Evolutionary conservation across 2,113 vertebrate species (phyloP).

Genomic region (Pyxicephalus adspersus): DNA sequence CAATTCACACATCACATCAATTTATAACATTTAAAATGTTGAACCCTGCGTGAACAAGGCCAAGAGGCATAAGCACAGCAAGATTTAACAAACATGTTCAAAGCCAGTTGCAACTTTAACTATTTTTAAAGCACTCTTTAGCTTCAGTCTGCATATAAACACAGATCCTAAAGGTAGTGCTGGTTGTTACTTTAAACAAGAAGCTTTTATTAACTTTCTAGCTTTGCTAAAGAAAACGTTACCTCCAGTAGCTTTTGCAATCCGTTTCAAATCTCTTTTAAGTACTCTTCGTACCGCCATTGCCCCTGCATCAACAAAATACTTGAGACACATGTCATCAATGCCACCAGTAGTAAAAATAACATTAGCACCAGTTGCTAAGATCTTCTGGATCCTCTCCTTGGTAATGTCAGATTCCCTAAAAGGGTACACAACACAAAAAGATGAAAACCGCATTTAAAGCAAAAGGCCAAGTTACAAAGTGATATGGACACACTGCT

Average conservation of each 20-base stretch:
- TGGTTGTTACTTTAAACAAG: no score
- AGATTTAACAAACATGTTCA: no score
- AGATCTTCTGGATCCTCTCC: conserved; percentile 95
- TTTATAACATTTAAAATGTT: no score
- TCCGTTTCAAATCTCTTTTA: conserved; percentile 92
- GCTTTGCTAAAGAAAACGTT: conserved; percentile 33
- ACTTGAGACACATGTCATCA: conserved; percentile 98
- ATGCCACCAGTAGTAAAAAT: conserved; percentile 94
- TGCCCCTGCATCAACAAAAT: conserved; percentile 91
- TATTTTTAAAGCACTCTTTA: no score
- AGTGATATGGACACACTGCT: no score
- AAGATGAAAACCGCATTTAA: neutral
- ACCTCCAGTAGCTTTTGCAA: conserved; percentile 96
- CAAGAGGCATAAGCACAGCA: no score
- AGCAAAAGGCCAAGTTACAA: neutral
- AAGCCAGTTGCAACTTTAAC: no score
- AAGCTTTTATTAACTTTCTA: no score
- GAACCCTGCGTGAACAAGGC: no score
- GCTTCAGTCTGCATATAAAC: no score
- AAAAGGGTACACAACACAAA: neutral
- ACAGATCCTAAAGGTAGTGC: no score
- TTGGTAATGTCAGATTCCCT: conserved; percentile 98
- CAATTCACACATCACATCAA: no score
- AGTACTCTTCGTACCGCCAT: conserved; percentile 95
- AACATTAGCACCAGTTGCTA: conserved; percentile 91